Conservation (phyloP, 2,113 vertebrate genomes). For the Gracilinanus agilis region DNA sequence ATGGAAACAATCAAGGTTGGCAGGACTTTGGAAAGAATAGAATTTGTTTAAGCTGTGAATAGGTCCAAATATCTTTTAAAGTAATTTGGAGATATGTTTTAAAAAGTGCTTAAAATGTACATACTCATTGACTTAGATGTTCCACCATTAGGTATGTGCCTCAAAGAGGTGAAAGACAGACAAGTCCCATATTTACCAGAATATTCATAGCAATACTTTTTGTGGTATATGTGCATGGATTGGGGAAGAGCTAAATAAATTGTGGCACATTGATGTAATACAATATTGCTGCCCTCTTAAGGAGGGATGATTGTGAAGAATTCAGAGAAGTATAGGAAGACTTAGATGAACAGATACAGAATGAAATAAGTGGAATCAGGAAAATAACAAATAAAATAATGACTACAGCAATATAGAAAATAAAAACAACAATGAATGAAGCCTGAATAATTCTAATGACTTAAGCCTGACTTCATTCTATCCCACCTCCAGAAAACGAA, state of each 20-base stretch:
- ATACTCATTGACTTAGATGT: not conserved
- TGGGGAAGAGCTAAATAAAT: not conserved
- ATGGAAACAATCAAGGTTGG: not conserved
- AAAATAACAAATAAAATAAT: not conserved
- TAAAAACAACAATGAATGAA: not conserved
- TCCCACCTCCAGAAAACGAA: not conserved
- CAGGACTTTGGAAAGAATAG: not conserved
- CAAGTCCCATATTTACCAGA: not conserved
- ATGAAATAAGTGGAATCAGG: not conserved
- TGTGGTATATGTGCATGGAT: not conserved
- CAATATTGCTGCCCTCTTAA: not conserved
- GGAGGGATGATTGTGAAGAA: not conserved
- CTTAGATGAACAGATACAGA: not conserved
- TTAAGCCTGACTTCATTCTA: not conserved
- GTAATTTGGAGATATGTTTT: not conserved
- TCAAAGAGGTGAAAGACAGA: not conserved
- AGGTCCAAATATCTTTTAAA: not conserved
- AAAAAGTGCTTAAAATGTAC: not conserved
- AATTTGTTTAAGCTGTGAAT: not conserved
- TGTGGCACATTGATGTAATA: not conserved
- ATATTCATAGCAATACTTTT: not conserved
- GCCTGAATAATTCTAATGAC: not conserved
- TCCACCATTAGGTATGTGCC: not conserved
- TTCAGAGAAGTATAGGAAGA: not conserved
- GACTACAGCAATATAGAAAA: not conserved